Evolutionary conservation across 2,797 vertebrate genomes (phyloP).

Genomic region (Oophaga sylvatica): DNA sequence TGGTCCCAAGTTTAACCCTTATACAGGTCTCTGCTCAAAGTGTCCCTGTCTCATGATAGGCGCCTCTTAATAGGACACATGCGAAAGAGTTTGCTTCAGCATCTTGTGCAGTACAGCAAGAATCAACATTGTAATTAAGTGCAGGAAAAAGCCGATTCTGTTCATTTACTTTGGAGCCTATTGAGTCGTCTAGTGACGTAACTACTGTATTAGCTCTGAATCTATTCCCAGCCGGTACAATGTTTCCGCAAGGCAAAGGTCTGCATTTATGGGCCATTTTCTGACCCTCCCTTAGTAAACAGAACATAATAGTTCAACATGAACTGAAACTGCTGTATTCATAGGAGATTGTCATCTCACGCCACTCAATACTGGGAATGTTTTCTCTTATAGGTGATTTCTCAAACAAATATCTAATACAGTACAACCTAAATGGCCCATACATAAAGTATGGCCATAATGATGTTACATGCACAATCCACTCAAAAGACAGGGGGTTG

Average conservation of each 20-base stretch:
- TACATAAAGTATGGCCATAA: neutral
- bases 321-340: neutral
- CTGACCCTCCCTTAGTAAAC: conserved; percentile 34
- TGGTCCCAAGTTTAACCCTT: too few relatives aligned
- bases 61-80: too few relatives aligned
- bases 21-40: too few relatives aligned
- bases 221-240: neutral
- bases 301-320: conserved; percentile 9
- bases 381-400: neutral
- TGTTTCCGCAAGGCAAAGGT: conserved; percentile 28
- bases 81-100: too few relatives aligned
- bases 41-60: too few relatives aligned
- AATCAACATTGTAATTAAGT: neutral
- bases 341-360: neutral
- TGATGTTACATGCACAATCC: too few relatives aligned
- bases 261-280: conserved; percentile 26
- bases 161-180: neutral
- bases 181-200: neutral
- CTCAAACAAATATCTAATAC: neutral
- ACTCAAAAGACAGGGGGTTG: too few relatives aligned
- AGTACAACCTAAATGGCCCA: neutral
- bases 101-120: too few relatives aligned
- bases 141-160: neutral
- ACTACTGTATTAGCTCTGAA: neutral
- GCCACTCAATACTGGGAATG: neutral